These are phyloP conservation scores for Coleophora deauratella DNA, from an alignment of 2,888 invertebrate genomes.

Conservation along the genomic window DNA sequence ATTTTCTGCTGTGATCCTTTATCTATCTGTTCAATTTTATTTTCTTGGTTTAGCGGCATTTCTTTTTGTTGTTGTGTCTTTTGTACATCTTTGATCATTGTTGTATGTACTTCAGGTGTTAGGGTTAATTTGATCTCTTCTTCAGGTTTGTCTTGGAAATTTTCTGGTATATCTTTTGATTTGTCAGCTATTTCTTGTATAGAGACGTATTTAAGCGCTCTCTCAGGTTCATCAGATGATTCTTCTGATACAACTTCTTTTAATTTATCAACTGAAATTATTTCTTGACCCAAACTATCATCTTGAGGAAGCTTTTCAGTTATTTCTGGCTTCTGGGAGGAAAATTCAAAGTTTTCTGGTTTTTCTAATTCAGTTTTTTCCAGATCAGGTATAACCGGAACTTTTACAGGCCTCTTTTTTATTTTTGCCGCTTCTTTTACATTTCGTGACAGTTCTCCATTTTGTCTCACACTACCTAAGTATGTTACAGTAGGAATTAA, in stretches of 20 bases:
- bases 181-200: neutral
- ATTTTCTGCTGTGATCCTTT: too few species aligned
- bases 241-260: neutral
- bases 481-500: slow-evolving; percentile 65
- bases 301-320: too few species aligned
- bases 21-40: neutral
- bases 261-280: neutral
- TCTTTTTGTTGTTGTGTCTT: slow-evolving; percentile 1
- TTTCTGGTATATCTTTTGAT: neutral
- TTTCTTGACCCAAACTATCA: neutral
- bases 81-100: slow-evolving; percentile 3
- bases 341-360: slow-evolving; percentile 38
- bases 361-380: slow-evolving; percentile 69
- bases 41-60: neutral
- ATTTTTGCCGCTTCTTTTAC: slow-evolving; percentile 79
- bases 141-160: slow-evolving; percentile 2
- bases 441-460: slow-evolving; percentile 80
- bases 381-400: slow-evolving; percentile 64
- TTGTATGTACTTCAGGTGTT: too few species aligned
- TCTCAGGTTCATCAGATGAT: neutral
- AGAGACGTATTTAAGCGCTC: too few species aligned
- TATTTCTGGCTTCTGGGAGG: slow-evolving; percentile 23
- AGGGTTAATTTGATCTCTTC: neutral
- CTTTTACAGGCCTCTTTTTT: slow-evolving; percentile 72
- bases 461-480: slow-evolving; percentile 72